Base-by-base conservation (phyloP, 2,797 vertebrate species). In the Pseudotriccus pelzelni region DNA sequence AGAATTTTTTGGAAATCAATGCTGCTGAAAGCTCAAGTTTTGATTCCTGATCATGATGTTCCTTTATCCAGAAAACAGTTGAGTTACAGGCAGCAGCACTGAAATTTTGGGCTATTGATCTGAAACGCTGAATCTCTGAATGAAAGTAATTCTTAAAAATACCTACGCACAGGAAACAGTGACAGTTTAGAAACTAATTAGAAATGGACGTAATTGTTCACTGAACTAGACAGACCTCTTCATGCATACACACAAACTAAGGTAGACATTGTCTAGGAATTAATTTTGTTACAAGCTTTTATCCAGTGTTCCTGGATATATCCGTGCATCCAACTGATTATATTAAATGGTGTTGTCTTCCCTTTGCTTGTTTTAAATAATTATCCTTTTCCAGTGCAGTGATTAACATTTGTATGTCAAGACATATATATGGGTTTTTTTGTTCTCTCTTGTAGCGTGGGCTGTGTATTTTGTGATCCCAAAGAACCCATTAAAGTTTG, bases 401-500 rank as follows among this genome's bases (percentile, higher is more conserved):
- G 32, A 68, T 74, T 75, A 78, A 63, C 39, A 41, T 37, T 91
- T 63, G 6, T 76, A 6, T 49, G 78, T 34, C 7, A 59, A 89
- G 14, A 62, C 17, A 30, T 8, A 3, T 27, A 32, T 46, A 23
- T 30, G 13, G 8, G 32, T 17, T 53, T 4, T 91, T 50, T 68
- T 90, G 14, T 67, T 89, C 58, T 70, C 49, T 94, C 34, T 96
- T 96, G 23, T 95, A 99, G 99, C 84, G 98, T 99, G 77, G 99
- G 99, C 90, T 99, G 98, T 89, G 98, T 99, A 68, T 99, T 99
- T 98, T 99, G 99, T 97, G 98, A 98, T 92, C 98, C 98, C n/a
- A 99, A 98, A 96, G 98, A 99, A 89, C 98, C 99, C 6, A 99
- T 99, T 89, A 98, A 98, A 97, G 98, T 97, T 74, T 99, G 99